Evolutionary conservation across 2,113 vertebrate species (phyloP), one percentile per base, ranked within the genome.

Genomic region (Camarhynchus parvulus): DNA sequence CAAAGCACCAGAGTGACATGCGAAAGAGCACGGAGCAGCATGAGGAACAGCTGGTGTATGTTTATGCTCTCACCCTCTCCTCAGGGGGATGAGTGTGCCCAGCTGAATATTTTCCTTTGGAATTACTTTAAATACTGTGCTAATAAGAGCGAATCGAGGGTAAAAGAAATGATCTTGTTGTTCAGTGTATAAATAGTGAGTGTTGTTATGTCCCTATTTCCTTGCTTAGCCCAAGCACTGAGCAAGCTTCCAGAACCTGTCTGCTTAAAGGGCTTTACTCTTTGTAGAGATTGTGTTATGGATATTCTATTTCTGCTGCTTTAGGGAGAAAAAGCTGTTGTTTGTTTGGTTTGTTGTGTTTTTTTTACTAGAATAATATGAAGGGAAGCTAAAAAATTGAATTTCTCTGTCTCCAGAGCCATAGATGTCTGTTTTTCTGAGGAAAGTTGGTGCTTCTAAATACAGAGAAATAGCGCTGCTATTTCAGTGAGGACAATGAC

Each of bases 71-170:
- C 27, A 47, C 63, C 52, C 56, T 87, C 69, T 94, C 76, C 67
- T 59, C 3, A 2, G 24, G 59, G 92, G 31, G 16, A 87, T 0
- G 0, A 70, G 31, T 47, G 19, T 87, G 64, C 4, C 8, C 63
- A 70, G 59, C 30, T 9, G 2, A 92, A 83, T 82, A 44, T 95
- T 92, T 96, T 92, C 27, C 17, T 88, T 85, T 89, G 76, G 72
- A 92, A 78, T 95, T 90, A 75, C 55, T 94, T 94, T 93, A 80
- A 95, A 94, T 88, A 77, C 21, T 73, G 53, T 86, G 63, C 80
- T 94, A 94, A 86, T 87, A 78, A 81, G 64, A 81, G 56, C 73
- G 55, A 87, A 88, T 42, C 0, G 0, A 94, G 35, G 49, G 68
- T 62, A 53, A 79, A 80, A 96, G 49, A 49, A 58, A 31, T 33